These are phyloP conservation scores for Rhabditoides inermis DNA, from an alignment of 2,888 invertebrate species.

Conservation along the genomic window DNA sequence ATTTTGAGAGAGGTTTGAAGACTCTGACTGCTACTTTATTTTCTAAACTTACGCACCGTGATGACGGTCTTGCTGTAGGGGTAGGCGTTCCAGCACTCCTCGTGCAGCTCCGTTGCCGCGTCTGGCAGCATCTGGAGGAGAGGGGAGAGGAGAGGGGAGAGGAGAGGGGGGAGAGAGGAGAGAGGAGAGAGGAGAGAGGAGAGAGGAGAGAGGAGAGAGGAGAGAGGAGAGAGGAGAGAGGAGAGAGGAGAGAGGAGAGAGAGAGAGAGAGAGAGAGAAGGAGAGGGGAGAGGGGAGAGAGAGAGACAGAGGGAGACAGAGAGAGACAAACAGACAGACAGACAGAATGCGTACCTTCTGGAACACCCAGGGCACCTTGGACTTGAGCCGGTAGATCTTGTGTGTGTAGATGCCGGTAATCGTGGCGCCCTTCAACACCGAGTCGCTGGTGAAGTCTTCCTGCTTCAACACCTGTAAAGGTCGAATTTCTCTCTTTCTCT, in stretches of 20 bases:
- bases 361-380: slow-evolving; percentile 71
- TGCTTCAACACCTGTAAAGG: slow-evolving; percentile 2
- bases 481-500: background rate
- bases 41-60: slow-evolving; percentile 17
- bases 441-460: slow-evolving; percentile 78
- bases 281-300: background rate
- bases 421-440: slow-evolving; percentile 77
- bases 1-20: too few species aligned
- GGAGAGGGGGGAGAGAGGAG: background rate
- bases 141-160: background rate
- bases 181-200: background rate
- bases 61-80: slow-evolving; percentile 85
- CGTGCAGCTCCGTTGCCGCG: slow-evolving; percentile 87
- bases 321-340: background rate
- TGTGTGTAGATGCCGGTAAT: slow-evolving; percentile 92
- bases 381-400: slow-evolving; percentile 68
- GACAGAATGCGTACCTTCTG: background rate
- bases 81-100: slow-evolving; percentile 99
- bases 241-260: background rate
- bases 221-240: background rate
- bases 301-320: background rate
- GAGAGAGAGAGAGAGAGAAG: slow-evolving; percentile 3
- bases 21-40: background rate
- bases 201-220: background rate
- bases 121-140: slow-evolving; percentile 65